Percentiles rank a stretch among this genome's conserved stretches.
Evolutionary conservation across 2,888 invertebrate species (phyloP).

Genomic region (Plebejus anna): DNA sequence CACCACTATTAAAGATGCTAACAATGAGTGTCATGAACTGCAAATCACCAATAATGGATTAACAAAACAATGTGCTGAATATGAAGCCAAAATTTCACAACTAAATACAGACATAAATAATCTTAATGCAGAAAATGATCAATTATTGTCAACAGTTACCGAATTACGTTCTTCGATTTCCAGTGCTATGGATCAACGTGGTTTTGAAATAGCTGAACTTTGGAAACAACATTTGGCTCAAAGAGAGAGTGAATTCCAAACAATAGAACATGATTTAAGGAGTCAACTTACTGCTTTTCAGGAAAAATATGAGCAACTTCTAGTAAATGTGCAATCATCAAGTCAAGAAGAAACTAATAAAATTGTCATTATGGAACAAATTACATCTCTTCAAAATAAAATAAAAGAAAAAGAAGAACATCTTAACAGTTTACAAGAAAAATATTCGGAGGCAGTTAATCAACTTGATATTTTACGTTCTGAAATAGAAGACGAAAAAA

Average conservation of each 20-base stretch:
- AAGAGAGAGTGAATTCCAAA: constrained; percentile 81
- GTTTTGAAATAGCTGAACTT: constrained; percentile 83
- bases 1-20: constrained; percentile 56
- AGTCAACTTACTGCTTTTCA: constrained; percentile 74
- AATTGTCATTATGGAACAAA: constrained; percentile 63
- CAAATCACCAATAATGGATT: constrained; percentile 49
- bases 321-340: constrained; percentile 68
- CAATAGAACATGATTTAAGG: constrained; percentile 71
- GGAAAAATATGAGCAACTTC: constrained; percentile 67
- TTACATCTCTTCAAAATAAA: constrained; percentile 64
- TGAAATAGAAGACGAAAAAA: constrained; percentile 71
- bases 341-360: constrained; percentile 72
- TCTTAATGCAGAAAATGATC: constrained; percentile 67
- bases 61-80: constrained; percentile 43
- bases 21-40: constrained; percentile 58
- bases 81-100: constrained; percentile 52
- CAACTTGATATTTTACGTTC: constrained; percentile 66
- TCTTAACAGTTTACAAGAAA: constrained; percentile 60
- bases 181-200: constrained; percentile 82
- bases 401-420: constrained; percentile 70
- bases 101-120: constrained; percentile 57
- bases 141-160: constrained; percentile 65
- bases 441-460: constrained; percentile 63
- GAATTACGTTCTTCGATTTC: constrained; percentile 71
- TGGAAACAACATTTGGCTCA: constrained; percentile 85